Evolutionary conservation across 2,797 vertebrate genomes (phyloP).

Genomic region (Typhlichthys eigenmanni): DNA sequence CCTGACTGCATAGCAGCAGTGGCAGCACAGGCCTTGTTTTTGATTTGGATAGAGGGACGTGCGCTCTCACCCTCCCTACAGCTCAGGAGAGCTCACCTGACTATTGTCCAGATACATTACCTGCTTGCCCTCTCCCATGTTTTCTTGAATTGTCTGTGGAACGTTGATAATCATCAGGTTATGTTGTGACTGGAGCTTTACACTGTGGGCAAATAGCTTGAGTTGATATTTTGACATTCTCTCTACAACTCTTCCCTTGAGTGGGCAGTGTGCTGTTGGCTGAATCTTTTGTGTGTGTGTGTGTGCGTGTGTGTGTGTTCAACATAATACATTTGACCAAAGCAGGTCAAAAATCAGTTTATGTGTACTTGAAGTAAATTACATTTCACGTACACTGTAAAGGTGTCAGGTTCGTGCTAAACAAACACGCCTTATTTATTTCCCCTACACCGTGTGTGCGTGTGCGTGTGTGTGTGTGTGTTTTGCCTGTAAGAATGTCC

Average conservation of each 20-base stretch:
- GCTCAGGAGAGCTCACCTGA: constrained; percentile 20
- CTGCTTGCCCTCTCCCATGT: constrained; percentile 20
- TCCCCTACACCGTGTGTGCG: not conserved
- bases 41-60: constrained; percentile 51
- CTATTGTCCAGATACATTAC: constrained; percentile 19
- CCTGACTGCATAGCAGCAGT: constrained; percentile 50
- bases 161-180: constrained; percentile 23
- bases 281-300: not conserved
- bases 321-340: too few species aligned
- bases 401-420: not conserved
- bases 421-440: not conserved
- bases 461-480: not conserved
- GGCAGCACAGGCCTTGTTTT: constrained; percentile 36
- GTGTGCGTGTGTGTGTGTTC: too few species aligned
- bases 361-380: too few species aligned
- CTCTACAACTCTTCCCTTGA: too few species aligned
- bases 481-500: too few species aligned
- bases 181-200: not conserved
- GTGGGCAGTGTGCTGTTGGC: too few species aligned
- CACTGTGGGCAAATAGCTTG: too few species aligned
- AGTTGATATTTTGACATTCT: too few species aligned
- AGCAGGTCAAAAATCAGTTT: too few species aligned
- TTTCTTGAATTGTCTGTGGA: constrained; percentile 23
- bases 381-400: too few species aligned
- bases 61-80: constrained; percentile 51